phyloP scores from a whole-genome alignment of 2,113 vertebrate species.

The Hypocryptadius cinnamomeus region DNA sequence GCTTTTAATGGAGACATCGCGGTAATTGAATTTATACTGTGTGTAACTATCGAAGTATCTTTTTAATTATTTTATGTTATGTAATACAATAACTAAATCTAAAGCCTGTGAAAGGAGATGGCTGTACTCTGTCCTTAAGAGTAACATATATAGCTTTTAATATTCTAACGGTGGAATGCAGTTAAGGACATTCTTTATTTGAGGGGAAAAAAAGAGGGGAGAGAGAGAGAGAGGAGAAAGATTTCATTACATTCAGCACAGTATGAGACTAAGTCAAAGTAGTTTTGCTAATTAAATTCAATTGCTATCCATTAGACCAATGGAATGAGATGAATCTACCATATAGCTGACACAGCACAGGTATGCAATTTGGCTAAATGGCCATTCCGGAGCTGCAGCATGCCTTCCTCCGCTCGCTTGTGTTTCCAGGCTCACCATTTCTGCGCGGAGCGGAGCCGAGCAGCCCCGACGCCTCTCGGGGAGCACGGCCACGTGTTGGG shows the following conservation, averaged over 20 bases:
- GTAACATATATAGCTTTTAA: slow-evolving; percentile 70
- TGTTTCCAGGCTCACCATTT: slow-evolving; percentile 57
- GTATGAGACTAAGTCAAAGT: slow-evolving; percentile 85
- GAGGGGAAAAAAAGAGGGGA: not conserved
- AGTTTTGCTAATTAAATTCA: slow-evolving; percentile 98
- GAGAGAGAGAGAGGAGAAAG: slow-evolving; percentile 49
- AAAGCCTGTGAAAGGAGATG: slow-evolving; percentile 63
- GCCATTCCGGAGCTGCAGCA: slow-evolving; percentile 77
- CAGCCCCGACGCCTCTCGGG: slow-evolving; percentile 30
- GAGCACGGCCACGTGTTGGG: slow-evolving; percentile 17
- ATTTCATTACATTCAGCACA: slow-evolving; percentile 80
- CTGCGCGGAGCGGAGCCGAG: not conserved
- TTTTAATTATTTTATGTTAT: slow-evolving; percentile 78
- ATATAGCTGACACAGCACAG: slow-evolving; percentile 95
- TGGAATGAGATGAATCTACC: slow-evolving; percentile 85
- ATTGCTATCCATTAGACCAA: slow-evolving; percentile 97
- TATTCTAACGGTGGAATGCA: slow-evolving; percentile 68
- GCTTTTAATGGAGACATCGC: slow-evolving; percentile 76
- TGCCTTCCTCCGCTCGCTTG: slow-evolving; percentile 70
- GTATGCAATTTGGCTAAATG: slow-evolving; percentile 88
- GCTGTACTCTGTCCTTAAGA: slow-evolving; percentile 64
- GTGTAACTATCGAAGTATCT: slow-evolving; percentile 74
- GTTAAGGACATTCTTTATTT: slow-evolving; percentile 73
- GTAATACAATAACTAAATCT: slow-evolving; percentile 73
- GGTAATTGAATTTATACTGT: slow-evolving; percentile 80